Evolutionary conservation across 2,888 invertebrate species (phyloP), one percentile per base, ranked within the genome.

Genomic region (Caenorhabditis macrosperma): DNA sequence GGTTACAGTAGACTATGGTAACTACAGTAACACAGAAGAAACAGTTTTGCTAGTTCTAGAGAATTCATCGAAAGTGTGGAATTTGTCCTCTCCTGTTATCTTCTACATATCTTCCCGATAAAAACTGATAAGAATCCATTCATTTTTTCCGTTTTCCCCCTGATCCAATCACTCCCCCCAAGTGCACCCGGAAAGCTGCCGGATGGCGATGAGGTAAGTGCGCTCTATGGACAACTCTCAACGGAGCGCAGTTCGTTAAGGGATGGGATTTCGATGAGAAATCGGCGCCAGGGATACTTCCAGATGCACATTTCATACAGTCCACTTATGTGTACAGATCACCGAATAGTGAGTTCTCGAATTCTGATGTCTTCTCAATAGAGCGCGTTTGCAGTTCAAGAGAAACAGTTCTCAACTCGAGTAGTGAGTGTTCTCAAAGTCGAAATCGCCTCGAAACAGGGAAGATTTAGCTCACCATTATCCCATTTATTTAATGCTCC

Each of bases 281-380:
- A 7, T 75, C 79, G 17, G 82, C 84, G 10, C 84, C 84, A 3
- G 84, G 84, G 20, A 81, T 81, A 12, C 24, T 81, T 12, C 88
- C 88, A 7, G 75, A 83, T 17, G 81, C 87, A 20, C 86, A 87
- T 38, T 88, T 82, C 54, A 82, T 88, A 24, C 88, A 88, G 55
- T 86, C 87, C 15, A 86, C 87, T 7, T 85, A 87, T 57, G 71
- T 88, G 54, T 82, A 85, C 52, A 71, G 85, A 44, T 80, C 77
- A 28, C 50, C 67, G 6, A 82, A 76, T 50, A 84, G 88, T 87
- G 28, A 52, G 77, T 33, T 41, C 26, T 57, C 12, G 12, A 30
- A 38, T 12, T 2, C 15, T 12, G 6, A 5, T 38, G 1, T 15
- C 33, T 24, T 35, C 1, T 48, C n/a, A 10, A 69, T 22, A 30